Evolutionary conservation across 2,113 vertebrate genomes (phyloP).

Genomic region (Uria aalge): DNA sequence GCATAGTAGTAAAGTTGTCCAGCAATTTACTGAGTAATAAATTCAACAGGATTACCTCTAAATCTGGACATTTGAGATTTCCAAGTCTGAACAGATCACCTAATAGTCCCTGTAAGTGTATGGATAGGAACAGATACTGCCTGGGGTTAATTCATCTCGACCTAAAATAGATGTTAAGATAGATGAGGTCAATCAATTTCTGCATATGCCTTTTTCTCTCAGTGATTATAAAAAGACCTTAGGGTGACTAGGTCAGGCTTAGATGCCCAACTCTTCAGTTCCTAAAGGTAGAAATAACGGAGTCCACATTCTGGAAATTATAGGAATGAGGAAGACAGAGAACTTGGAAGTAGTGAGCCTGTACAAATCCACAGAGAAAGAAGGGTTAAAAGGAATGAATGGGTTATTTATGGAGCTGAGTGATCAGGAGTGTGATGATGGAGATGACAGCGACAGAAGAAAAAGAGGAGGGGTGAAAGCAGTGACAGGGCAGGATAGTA

Average conservation of each 20-base stretch:
- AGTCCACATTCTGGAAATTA: background rate
- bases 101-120: background rate
- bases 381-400: background rate
- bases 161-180: background rate
- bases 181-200: background rate
- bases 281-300: background rate
- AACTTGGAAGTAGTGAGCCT: background rate
- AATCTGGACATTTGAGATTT: background rate
- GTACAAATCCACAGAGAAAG: background rate
- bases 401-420: background rate
- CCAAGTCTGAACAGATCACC: background rate
- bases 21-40: background rate
- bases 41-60: background rate
- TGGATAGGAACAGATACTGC: background rate
- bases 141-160: background rate
- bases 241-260: background rate
- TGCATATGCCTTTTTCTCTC: background rate
- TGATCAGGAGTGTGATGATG: background rate
- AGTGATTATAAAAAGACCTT: background rate
- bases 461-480: conserved; percentile 4
- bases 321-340: background rate
- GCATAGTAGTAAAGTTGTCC: background rate
- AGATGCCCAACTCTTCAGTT: background rate
- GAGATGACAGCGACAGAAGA: background rate
- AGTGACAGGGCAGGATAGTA: background rate